Percentiles rank a stretch among this genome's conserved stretches.
Evolutionary conservation across 2,113 vertebrate genomes (phyloP).

Genomic region (Bubo scandiacus): DNA sequence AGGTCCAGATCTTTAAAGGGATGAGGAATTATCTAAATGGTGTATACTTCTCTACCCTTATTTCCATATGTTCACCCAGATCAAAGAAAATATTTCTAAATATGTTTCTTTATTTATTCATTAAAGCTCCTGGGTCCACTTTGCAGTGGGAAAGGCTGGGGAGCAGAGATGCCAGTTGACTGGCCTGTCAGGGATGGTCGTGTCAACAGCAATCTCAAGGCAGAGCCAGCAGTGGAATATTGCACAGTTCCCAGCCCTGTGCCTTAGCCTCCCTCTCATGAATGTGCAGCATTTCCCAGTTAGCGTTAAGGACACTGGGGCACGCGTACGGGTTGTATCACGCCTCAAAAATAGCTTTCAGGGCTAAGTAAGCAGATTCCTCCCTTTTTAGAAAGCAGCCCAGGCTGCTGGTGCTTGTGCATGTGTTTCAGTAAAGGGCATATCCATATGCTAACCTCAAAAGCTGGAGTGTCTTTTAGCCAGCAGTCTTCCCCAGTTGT

Average conservation of each 20-base stretch:
- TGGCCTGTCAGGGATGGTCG: not conserved
- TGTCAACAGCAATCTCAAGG: not conserved
- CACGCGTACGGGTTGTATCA: not conserved
- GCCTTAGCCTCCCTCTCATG: not conserved
- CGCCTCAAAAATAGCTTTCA: constrained; percentile 32
- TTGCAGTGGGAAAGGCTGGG: not conserved
- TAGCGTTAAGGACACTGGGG: not conserved
- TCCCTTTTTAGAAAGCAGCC: not conserved
- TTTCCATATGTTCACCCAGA: not conserved
- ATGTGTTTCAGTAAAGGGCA: not conserved
- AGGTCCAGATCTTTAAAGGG: not conserved
- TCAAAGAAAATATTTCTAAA: not conserved
- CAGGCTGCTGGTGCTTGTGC: not conserved
- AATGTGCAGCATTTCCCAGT: not conserved
- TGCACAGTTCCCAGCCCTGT: constrained; percentile 7
- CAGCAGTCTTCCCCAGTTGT: constrained; percentile 20
- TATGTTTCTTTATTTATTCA: not conserved
- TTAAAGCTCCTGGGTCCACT: not conserved
- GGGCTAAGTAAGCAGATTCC: constrained; percentile 34
- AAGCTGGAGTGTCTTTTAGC: constrained; percentile 6
- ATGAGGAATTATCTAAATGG: not conserved
- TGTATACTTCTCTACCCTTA: not conserved
- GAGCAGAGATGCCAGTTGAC: not conserved
- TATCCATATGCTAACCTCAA: constrained; percentile 21
- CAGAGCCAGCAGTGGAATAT: not conserved